Evolutionary conservation across 2,888 invertebrate species (phyloP).

Genomic region (Aleiodes testaceus): DNA sequence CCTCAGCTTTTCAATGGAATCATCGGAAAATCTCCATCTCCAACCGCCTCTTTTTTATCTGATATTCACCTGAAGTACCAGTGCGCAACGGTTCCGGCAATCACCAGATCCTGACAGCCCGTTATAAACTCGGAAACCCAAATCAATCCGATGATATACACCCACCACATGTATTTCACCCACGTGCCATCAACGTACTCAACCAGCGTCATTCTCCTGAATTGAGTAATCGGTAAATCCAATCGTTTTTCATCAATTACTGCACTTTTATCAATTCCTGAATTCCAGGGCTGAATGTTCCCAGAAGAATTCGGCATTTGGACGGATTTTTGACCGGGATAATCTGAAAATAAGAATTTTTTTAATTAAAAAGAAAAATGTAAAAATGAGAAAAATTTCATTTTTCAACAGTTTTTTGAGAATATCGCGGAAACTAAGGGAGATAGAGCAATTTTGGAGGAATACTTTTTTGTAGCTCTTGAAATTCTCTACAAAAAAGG

Average conservation of each 20-base stretch:
- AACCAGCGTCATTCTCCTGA: constrained; percentile 77
- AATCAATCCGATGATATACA: constrained; percentile 85
- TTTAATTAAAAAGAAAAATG: not conserved
- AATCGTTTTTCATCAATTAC: constrained; percentile 56
- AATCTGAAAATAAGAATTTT: constrained; percentile 60
- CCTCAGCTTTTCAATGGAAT: too few species aligned
- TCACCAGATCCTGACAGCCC: constrained; percentile 94
- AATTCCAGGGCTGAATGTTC: constrained; percentile 55
- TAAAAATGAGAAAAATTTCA: not conserved
- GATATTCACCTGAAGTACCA: constrained; percentile 90
- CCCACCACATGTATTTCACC: constrained; percentile 96
- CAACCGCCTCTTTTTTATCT: too few species aligned
- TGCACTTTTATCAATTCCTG: constrained; percentile 53
- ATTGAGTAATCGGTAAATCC: constrained; percentile 60
- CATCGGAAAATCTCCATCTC: too few species aligned
- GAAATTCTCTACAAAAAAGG: too few species aligned
- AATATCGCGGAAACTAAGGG: too few species aligned
- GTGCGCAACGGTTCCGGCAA: constrained; percentile 92
- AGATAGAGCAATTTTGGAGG: too few species aligned
- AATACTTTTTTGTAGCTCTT: too few species aligned
- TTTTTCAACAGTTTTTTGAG: not conserved
- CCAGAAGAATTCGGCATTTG: constrained; percentile 50
- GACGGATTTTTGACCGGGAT: constrained; percentile 68
- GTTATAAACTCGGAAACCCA: constrained; percentile 97
- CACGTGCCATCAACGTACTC: constrained; percentile 85